phyloP scores from a whole-genome alignment of 2,888 invertebrate genomes.

The Homarus gammarus region DNA sequence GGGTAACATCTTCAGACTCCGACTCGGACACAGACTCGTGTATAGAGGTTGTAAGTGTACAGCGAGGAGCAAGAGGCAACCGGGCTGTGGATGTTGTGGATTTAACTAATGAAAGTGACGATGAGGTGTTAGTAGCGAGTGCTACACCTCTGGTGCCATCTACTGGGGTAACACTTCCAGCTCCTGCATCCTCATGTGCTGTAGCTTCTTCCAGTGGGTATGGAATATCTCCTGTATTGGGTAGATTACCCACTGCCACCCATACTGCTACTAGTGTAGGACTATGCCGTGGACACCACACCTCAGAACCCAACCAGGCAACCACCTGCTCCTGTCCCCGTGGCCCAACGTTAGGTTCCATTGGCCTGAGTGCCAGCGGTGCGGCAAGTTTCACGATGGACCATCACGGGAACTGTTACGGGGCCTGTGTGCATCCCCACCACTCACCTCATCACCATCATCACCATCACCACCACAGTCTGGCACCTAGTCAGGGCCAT shows the following conservation, averaged over 20 bases:
- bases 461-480: constrained; percentile 67
- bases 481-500: constrained; percentile 59
- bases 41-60: constrained; percentile 80
- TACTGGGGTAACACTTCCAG: background rate
- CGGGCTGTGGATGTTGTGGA: constrained; percentile 82
- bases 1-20: constrained; percentile 82
- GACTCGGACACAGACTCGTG: constrained; percentile 79
- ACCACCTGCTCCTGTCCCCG: constrained; percentile 55
- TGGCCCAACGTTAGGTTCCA: constrained; percentile 55
- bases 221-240: constrained; percentile 31
- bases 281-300: constrained; percentile 46
- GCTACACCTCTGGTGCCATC: constrained; percentile 16
- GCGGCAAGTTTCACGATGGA: constrained; percentile 60
- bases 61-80: constrained; percentile 76
- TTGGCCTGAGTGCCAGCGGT: constrained; percentile 66
- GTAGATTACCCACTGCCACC: constrained; percentile 33
- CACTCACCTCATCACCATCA: constrained; percentile 64
- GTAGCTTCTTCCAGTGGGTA: constrained; percentile 53
- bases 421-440: constrained; percentile 54
- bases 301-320: constrained; percentile 21
- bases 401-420: constrained; percentile 61
- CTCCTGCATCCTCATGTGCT: constrained; percentile 26
- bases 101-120: constrained; percentile 81
- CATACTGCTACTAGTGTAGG: constrained; percentile 15
- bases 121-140: constrained; percentile 52